These are phyloP conservation scores for Pyrrhosoma nymphula DNA, from an alignment of 2,888 invertebrate species.

Conservation along the genomic window DNA sequence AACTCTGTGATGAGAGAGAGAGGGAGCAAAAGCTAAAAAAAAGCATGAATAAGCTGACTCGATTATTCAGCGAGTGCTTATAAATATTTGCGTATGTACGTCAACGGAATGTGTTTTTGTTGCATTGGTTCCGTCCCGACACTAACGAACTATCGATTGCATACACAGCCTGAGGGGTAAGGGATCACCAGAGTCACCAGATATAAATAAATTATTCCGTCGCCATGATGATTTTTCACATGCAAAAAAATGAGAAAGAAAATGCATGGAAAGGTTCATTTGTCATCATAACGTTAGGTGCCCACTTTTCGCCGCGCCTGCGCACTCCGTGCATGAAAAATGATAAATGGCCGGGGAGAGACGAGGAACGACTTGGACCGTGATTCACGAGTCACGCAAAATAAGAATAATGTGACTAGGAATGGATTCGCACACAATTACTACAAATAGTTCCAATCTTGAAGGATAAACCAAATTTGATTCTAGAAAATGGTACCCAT, in stretches of 20 bases:
- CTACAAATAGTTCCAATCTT: constrained; percentile 31
- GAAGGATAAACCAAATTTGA: background rate
- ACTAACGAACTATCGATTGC: background rate
- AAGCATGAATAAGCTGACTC: background rate
- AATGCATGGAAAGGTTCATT: background rate
- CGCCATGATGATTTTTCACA: background rate
- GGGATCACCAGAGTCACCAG: background rate
- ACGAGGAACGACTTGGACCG: background rate
- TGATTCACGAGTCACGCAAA: background rate
- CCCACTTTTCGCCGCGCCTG: background rate
- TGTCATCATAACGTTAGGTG: background rate
- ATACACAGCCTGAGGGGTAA: background rate
- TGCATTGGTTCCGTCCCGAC: background rate
- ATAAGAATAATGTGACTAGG: background rate
- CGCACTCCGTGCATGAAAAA: background rate
- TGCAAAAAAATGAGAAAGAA: background rate
- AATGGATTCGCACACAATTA: background rate
- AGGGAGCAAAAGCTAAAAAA: background rate
- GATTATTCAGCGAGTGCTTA: background rate
- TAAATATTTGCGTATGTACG: background rate
- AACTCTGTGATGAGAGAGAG: background rate
- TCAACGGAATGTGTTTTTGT: background rate
- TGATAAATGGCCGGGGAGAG: background rate
- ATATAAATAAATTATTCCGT: constrained; percentile 3
- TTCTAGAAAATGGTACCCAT: background rate